Evolutionary conservation across 2,888 invertebrate genomes (phyloP).

Genomic region (Tachystola acroxantha): DNA sequence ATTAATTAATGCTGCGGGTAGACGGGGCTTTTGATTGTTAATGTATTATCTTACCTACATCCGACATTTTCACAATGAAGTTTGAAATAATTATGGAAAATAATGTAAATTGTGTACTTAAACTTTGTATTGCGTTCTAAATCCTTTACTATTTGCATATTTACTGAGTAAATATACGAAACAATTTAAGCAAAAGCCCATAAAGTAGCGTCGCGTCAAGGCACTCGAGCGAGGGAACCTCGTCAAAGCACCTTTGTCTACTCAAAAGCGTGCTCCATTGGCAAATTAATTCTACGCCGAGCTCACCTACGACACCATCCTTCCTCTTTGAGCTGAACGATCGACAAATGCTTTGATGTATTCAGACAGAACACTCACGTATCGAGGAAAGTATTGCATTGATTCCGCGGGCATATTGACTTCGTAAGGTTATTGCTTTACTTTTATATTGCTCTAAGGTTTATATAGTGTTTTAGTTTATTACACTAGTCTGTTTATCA

Average conservation of each 20-base stretch:
- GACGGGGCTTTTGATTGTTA: neutral
- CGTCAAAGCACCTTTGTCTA: conserved; percentile 52
- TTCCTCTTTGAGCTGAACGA: conserved; percentile 39
- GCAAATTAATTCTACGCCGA: conserved; percentile 53
- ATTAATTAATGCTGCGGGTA: neutral
- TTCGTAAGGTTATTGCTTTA: no score
- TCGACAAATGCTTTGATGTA: conserved; percentile 41
- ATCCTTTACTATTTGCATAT: conserved; percentile 14
- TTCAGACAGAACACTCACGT: no score
- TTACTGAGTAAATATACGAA: conserved; percentile 20
- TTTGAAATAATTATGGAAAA: neutral
- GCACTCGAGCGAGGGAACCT: conserved; percentile 27
- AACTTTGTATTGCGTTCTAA: conserved; percentile 2
- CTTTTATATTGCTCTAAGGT: neutral
- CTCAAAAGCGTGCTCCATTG: conserved; percentile 44
- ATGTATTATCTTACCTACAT: neutral
- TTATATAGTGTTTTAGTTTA: neutral
- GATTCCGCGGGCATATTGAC: no score
- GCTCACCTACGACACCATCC: conserved; percentile 29
- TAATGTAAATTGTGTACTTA: neutral
- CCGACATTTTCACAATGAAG: neutral
- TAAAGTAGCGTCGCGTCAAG: conserved; percentile 24
- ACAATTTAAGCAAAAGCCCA: conserved; percentile 27
- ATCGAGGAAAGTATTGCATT: conserved; percentile 1
- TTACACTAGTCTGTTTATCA: neutral